Base-by-base conservation (phyloP, 2,888 invertebrate species). In the Drepana falcataria region DNA sequence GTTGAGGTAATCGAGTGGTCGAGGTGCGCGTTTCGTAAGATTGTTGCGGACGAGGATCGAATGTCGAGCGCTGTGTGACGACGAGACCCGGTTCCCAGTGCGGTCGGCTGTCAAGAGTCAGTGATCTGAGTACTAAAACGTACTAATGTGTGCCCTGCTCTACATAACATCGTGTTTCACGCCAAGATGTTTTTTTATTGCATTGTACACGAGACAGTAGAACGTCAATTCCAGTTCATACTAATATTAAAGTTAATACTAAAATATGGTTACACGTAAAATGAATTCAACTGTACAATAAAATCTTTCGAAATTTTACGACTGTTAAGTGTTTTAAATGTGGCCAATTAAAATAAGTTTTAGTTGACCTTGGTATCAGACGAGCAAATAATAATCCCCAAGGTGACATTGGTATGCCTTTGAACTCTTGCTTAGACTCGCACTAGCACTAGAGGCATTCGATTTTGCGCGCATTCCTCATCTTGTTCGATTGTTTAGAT, bases 1-100 rank as follows among this genome's bases (percentile, higher is more conserved):
- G 9, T 21, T 49, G 40, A 37, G 37, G 37, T 37, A 33, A 4
- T 48, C 48, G 9, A 44, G 44, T 48, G 52, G 21, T 53, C 35
- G 47, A 41, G 49, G 47, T n/a, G 47, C 41, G 40, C 40, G 60
- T 63, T 60, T 62, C 57, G 57, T 51, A 62, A 60, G 51, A 40
- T 41, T 53, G 56, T 41, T 53, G 56, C 49, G 63, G 55, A 64
- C 61, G 63, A 47, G 58, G 58, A 62, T 64, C 56, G 63, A 66
- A 66, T 59, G 62, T 54, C 61, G 56, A 67, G 63, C 66, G 54
- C 59, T 62, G 65, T 37, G 44, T 58, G 63, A 66, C 67, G 65
- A 47, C 64, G 62, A 60, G 59, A 51, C 58, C 48, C 41, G 60
- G 58, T 66, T 64, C 60, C 51, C 61, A 63, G 52, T 49, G 58